Base-by-base conservation (phyloP, 2,888 invertebrate genomes). In the Creontiades dilutus region DNA sequence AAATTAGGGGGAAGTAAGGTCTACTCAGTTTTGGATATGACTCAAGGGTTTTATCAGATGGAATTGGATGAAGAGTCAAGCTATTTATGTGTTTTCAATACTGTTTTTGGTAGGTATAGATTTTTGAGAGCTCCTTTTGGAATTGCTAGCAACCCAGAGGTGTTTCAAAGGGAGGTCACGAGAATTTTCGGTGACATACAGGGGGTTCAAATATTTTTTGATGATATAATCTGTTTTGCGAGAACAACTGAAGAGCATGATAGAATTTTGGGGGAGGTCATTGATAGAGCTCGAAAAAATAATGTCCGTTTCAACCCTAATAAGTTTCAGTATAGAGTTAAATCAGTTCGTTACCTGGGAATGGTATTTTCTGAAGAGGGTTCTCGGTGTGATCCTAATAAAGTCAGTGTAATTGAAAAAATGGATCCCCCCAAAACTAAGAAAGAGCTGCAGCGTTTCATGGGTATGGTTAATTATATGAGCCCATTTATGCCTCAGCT, bases 131-230 rank as follows among this genome's bases (percentile, higher is more conserved):
- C 27, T 75, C 75, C 75, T 11, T 75, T 75, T 14, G 75, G 75
- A 11, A 19, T 75, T 9, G 27, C 23, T 27, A 75, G 75, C 75
- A 75, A 27, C 75, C 75, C 75, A 75, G 75, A 75, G 14, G 75
- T 75, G 9, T 75, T 75, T 14, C 75, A 75, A 75, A 19, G 75
- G 19, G 75, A 75, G 14, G 11, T 75, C 14, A 75, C 14, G 75
- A 7, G 75, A 14, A 75, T 75, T 23, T 75, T 75, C 75, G 75
- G 75, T 75, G 75, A 75, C 14, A 75, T 75, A 19, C 23, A 75
- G 75, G 75, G 75, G 27, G 75, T 75, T 75, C 75, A 75, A 14
- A 27, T 75, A 19, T 75, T 23, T 75, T 75, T 75, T 75, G 75
- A 75, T 27, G 75, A 75, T 75, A 19, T 75, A 9, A 75, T 75